Evolutionary conservation across 2,888 invertebrate species (phyloP).

Genomic region (Athalia cordata): DNA sequence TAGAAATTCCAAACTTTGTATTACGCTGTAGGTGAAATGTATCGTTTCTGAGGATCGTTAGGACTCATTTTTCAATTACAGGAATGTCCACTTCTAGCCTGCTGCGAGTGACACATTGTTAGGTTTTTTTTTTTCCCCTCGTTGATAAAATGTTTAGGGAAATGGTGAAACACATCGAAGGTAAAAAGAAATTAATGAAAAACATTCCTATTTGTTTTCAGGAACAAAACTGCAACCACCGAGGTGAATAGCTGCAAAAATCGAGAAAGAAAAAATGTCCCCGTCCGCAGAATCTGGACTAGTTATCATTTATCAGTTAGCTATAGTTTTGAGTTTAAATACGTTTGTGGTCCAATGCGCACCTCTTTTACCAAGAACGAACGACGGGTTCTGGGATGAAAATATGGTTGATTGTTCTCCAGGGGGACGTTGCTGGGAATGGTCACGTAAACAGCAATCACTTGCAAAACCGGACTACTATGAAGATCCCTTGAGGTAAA

Average conservation of each 20-base stretch:
- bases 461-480: constrained; percentile 30
- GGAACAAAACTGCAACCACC: neutral
- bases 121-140: neutral
- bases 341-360: constrained; percentile 12
- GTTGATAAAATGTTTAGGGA: neutral
- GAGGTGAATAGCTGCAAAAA: constrained; percentile 7
- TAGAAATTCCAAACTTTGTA: too few relatives aligned
- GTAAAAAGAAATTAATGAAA: too few relatives aligned
- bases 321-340: constrained; percentile 31
- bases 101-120: neutral
- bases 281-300: constrained; percentile 19
- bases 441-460: constrained; percentile 53
- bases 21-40: too few relatives aligned
- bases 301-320: constrained; percentile 24
- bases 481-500: constrained; percentile 28
- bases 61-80: neutral
- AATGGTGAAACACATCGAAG: too few relatives aligned
- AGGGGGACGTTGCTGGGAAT: constrained; percentile 60
- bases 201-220: constrained; percentile 10
- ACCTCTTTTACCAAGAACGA: neutral
- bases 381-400: constrained; percentile 41
- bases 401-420: constrained; percentile 53
- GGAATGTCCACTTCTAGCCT: neutral
- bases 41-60: too few relatives aligned
- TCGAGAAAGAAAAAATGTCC: constrained; percentile 4